phyloP scores from a whole-genome alignment of 2,113 vertebrate species.

The Macrotus californicus region DNA sequence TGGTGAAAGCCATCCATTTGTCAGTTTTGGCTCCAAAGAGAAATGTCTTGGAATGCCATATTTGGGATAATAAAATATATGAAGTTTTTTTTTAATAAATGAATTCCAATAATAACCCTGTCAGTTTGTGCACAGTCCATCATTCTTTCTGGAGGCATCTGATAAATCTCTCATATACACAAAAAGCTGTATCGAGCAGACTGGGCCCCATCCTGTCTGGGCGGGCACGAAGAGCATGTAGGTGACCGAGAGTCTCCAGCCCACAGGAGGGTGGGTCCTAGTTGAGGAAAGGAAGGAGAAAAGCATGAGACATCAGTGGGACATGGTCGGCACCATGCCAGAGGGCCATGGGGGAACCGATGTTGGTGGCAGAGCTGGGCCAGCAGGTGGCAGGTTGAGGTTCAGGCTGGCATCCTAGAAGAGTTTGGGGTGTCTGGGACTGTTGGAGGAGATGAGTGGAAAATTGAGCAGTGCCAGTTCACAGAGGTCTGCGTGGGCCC shows the following conservation, averaged over 20 bases:
- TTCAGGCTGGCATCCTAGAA: accelerated
- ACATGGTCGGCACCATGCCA: accelerated
- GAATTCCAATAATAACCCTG: constrained; percentile 59
- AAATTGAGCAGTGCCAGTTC: neutral
- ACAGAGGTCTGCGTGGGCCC: accelerated
- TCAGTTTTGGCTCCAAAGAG: constrained; percentile 53
- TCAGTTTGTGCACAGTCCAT: constrained; percentile 27
- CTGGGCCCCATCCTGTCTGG: neutral
- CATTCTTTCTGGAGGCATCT: constrained; percentile 3
- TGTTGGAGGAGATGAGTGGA: accelerated
- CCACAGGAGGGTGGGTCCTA: neutral
- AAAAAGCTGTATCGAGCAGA: neutral
- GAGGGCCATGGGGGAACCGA: accelerated
- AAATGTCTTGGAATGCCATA: constrained; percentile 68
- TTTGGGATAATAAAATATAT: constrained; percentile 75
- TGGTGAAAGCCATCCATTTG: constrained; percentile 59
- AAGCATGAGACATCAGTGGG: neutral
- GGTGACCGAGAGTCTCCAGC: neutral
- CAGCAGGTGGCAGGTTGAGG: accelerated
- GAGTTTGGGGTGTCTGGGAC: accelerated
- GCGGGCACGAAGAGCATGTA: too few species aligned
- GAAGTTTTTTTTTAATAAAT: constrained; percentile 63
- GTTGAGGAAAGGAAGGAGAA: neutral
- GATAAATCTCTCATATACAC: constrained; percentile 28
- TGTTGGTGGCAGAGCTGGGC: neutral